Base-by-base conservation (phyloP, 1,140 invertebrate species). In the Macrobrachium nipponense region DNA sequence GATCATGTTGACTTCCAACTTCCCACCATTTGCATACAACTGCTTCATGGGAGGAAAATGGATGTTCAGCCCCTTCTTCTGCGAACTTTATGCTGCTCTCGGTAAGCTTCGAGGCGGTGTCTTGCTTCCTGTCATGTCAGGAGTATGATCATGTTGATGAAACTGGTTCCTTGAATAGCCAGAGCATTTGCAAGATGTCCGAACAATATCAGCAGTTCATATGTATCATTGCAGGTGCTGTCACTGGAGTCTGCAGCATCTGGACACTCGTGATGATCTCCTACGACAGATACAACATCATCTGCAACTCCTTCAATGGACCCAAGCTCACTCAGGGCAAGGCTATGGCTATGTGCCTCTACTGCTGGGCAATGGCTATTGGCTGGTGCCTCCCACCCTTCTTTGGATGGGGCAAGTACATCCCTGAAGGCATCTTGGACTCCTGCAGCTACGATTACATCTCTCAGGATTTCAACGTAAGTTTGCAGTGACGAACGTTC, bases 1-100 rank as follows among this genome's bases (percentile, higher is more conserved):
- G 90, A 91, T 94, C 59, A 97, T 97, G 95, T 87, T 89, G 36
- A 43, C 85, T n/a, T 86, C 87, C 43, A 83, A 89, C 68, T 94
- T 95, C 87, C 96, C 96, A 44, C 93, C 95, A 83, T 96, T 97
- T 95, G 94, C 96, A 60, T 93, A 96, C 86, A 97, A 96, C 91
- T 96, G 96, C 91, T 97, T 89, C 72, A 86, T 68, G 61, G 80
- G 85, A 12, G 86, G 86, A 5, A 23, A 78, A 11, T 89, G 89
- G 89, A 79, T 70, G 70, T 89, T 85, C 93, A 94, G 95, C 80
- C 94, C 95, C 60, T 92, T 96, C 82, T 95, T 96, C 91, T 97
- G 96, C 90, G 94, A 97, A 90, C 89, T 97, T 0, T 96, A 97
- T 89, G 96, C 93, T 27, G 93, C 96, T 91, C 92, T 93, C 78